A percentile compares a stretch with the other conserved stretches of the same genome.
phyloP scores from a whole-genome alignment of 2,113 vertebrate genomes.

The Megaceryle maxima region DNA sequence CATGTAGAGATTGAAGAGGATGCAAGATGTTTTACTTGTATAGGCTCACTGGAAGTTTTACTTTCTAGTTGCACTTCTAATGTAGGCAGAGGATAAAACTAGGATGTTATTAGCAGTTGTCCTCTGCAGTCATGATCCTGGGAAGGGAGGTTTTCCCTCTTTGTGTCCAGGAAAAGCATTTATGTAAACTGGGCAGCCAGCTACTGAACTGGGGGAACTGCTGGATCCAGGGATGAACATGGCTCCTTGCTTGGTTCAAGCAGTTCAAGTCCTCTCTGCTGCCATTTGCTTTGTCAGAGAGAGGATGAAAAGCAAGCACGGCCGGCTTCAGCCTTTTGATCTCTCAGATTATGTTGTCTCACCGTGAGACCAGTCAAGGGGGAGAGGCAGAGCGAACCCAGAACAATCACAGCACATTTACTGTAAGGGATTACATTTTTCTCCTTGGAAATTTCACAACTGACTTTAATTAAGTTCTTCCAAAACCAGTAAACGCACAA shows the following conservation, averaged over 20 bases:
- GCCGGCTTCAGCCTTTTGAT: neutral
- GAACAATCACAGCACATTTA: conserved; percentile 19
- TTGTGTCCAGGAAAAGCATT: neutral
- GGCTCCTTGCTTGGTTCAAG: neutral
- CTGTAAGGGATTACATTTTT: neutral
- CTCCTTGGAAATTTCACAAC: conserved; percentile 29
- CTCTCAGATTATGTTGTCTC: conserved; percentile 22
- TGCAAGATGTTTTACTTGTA: neutral
- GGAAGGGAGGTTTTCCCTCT: neutral
- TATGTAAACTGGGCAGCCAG: neutral
- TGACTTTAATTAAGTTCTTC: conserved; percentile 59
- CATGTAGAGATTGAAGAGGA: neutral
- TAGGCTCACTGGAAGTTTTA: no score
- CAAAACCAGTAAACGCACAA: neutral
- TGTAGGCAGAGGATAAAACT: neutral
- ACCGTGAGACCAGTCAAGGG: neutral
- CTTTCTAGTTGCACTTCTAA: neutral
- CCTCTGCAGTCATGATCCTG: neutral
- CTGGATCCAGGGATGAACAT: neutral
- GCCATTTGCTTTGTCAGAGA: neutral
- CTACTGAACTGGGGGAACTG: neutral
- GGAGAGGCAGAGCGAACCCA: neutral
- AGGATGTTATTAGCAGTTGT: neutral
- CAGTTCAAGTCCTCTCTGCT: neutral
- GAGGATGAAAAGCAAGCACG: neutral